Conservation (phyloP, 23 tunicate species). For the Trididemnum clinides region DNA sequence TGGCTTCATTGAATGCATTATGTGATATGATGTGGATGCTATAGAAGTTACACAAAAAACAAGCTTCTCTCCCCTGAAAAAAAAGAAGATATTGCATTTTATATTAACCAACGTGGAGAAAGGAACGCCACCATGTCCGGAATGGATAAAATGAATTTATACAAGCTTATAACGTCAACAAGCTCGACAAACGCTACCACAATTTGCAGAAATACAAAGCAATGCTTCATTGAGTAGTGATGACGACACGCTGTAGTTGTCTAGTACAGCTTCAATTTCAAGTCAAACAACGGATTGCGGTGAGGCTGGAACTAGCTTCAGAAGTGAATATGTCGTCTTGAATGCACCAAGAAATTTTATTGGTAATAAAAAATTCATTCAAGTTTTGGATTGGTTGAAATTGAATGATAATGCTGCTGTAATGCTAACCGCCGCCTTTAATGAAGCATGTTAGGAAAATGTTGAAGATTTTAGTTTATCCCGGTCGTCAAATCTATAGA, state of each 20-base stretch:
- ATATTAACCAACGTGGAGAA: background rate
- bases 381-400: background rate
- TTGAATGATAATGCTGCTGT: background rate
- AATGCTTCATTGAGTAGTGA: background rate
- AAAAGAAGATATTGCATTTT: slow-evolving; percentile 9
- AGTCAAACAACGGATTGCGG: too few relatives aligned
- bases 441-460: background rate
- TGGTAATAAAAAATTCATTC: background rate
- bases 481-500: background rate
- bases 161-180: too few relatives aligned
- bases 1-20: too few relatives aligned
- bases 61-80: background rate
- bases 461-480: background rate
- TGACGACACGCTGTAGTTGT: too few relatives aligned
- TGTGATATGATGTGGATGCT: background rate
- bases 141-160: background rate
- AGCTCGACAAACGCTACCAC: too few relatives aligned
- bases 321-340: too few relatives aligned
- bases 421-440: background rate
- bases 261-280: too few relatives aligned
- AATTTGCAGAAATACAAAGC: background rate
- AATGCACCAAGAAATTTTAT: background rate
- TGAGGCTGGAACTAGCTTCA: too few relatives aligned
- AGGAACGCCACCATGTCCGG: background rate
- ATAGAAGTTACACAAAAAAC: background rate